Evolutionary conservation across 2,797 vertebrate genomes (phyloP), one percentile per base, ranked within the genome.

Genomic region (Sebastiscus tertius): DNA sequence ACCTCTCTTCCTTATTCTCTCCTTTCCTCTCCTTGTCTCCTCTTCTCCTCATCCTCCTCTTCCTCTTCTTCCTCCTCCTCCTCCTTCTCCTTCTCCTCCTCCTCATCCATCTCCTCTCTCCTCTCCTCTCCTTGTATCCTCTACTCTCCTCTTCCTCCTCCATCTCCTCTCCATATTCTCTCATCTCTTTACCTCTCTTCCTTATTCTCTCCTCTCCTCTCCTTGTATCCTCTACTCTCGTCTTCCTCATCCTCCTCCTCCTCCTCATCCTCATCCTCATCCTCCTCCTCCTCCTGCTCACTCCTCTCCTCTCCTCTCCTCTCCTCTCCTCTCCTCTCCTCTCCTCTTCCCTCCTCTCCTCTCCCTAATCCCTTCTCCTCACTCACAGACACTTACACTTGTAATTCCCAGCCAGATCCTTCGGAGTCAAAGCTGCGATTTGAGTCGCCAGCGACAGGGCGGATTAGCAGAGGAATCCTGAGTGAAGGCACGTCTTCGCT

Each of bases 351-450:
- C 22, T 24, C 4, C 27, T 42, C 71, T 61, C 52, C 66, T 77
- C 71, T 83, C 55, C 39, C 84, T 96, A 96, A 96, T 96, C 94
- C 92, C 80, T 70, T 92, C 87, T 88, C 84, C 88, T 93, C 91
- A 87, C 92, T 94, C 88, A 82, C 89, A 93, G 94, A 93, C 94
- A 95, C 93, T 95, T 95, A 95, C 92, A 93, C 92, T 94, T 95
- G 94, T 96, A 95, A 96, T 96, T 95, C 93, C 82, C 84, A 84
- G 89, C 87, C 93, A 91, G 86, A 94, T 94, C 94, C 86, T 66
- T 82, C 54, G 39, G 90, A 94, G 89, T 94, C 89, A 94, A 94
- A 93, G 91, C 91, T 87, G 85, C 33, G 90, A 91, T 94, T 93
- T 90, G 87, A 95, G 93, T 92, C 72, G 69, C 87, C 87, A 87